Conservation (phyloP, 2,797 vertebrate genomes). For the Loriculus beryllinus region DNA sequence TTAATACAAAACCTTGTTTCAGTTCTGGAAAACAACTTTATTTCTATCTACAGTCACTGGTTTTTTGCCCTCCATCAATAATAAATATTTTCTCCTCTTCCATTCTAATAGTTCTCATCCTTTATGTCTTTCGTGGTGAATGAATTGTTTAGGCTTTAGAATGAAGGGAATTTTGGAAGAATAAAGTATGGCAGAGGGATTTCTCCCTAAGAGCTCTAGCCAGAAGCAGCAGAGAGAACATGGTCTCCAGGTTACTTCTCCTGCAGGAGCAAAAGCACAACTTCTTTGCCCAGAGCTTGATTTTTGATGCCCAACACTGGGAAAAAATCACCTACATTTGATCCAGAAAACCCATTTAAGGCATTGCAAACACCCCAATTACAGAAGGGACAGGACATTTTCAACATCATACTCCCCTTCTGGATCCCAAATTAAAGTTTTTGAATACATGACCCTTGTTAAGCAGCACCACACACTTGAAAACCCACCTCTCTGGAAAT, state of each 20-base stretch:
- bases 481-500: not conserved
- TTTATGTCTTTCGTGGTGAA: not conserved
- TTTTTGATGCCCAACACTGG: not conserved
- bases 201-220: not conserved
- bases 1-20: not conserved
- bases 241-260: not conserved
- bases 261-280: not conserved
- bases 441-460: not conserved
- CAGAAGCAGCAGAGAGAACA: not conserved
- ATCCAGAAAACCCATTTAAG: not conserved
- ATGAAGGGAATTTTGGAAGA: not conserved
- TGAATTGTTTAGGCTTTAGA: not conserved
- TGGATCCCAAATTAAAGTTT: not conserved
- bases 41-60: not conserved
- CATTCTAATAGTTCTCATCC: not conserved
- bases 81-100: not conserved
- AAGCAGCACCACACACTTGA: accelerated
- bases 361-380: not conserved
- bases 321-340: not conserved
- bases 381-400: not conserved
- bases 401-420: not conserved
- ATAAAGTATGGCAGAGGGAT: not conserved
- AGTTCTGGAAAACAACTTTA: not conserved
- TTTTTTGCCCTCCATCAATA: not conserved
- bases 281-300: not conserved